These are phyloP conservation scores for Matsumyia berberina DNA, from an alignment of 2,888 invertebrate species.

Conservation along the genomic window DNA sequence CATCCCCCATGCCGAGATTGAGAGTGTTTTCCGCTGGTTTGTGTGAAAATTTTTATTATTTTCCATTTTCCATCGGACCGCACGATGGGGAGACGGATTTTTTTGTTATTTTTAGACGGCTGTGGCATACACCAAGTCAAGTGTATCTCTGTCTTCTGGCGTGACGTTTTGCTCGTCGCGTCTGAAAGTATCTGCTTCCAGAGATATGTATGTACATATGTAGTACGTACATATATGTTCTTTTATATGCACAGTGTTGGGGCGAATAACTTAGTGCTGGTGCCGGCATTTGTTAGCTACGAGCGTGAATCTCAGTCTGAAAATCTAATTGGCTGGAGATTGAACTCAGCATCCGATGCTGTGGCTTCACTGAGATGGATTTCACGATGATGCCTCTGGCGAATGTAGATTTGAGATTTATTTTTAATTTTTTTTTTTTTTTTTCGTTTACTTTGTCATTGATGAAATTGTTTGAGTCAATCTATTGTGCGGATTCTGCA, in stretches of 20 bases:
- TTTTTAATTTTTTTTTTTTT: constrained; percentile 17
- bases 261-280: constrained; percentile 26
- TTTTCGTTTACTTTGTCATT: constrained; percentile 40
- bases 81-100: constrained; percentile 15
- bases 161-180: constrained; percentile 28
- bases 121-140: constrained; percentile 49
- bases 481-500: constrained; percentile 30
- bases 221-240: constrained; percentile 7
- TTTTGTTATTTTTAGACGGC: constrained; percentile 62
- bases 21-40: constrained; percentile 23
- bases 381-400: constrained; percentile 10
- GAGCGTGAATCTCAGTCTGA: constrained; percentile 29
- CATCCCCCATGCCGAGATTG: constrained; percentile 55
- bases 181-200: constrained; percentile 23
- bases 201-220: too few species aligned
- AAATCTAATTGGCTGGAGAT: constrained; percentile 59
- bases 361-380: constrained; percentile 21
- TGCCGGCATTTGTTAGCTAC: constrained; percentile 47
- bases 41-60: constrained; percentile 29
- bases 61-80: constrained; percentile 10
- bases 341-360: constrained; percentile 13
- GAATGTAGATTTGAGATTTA: constrained; percentile 1
- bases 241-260: constrained; percentile 8
- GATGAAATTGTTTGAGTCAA: constrained; percentile 21
- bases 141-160: constrained; percentile 53